Evolutionary conservation across 2,113 vertebrate genomes (phyloP), one percentile per base, ranked within the genome.

Genomic region (Lepus europaeus): DNA sequence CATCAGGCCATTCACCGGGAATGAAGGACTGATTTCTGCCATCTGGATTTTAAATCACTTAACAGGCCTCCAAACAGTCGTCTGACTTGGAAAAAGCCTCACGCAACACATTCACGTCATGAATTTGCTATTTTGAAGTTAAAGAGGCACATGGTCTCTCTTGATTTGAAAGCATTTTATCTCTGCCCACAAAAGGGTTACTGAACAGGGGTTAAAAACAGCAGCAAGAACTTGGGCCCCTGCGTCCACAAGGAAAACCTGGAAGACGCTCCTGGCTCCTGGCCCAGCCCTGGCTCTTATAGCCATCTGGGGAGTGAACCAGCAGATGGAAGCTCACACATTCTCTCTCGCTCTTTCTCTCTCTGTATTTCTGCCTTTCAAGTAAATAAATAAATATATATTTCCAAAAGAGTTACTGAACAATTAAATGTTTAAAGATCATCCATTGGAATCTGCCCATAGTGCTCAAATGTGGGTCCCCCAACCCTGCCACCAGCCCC

Each of bases 1-100:
- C 17, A 11, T 9, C 33, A 25, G 6, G 86, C 72, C 53, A 11
- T n/a, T 59, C 66, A 11, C 29, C 9, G 39, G 66, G 53, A n/a
- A 66, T 31, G 51, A 88, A 14, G 11, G 31, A 45, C 29, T n/a
- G 56, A 66, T 76, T 76, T 91, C 1, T 27, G 80, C 53, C 8
- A 70, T 74, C 51, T 90, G 84, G 79, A 89, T 56, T 87, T 87
- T 70, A 80, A 87, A 91, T 77, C 56, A 81, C 27, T 70, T 86
- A 68, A 63, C 66, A 90, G 31, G 25, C 29, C 66, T 79, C 53
- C 27, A 59, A 96, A 82, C 36, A 53, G 87, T 10, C 29, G 69
- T 83, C 87, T 87, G 74, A 33, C 72, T 70, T 74, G 64, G 56
- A 89, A 83, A 76, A 61, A 45, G 45, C 22, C 39, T 82, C 85